Evolutionary conservation across 1,140 invertebrate genomes (phyloP), one percentile per base, ranked within the genome.

Genomic region (Tetragnatha versicolor): DNA sequence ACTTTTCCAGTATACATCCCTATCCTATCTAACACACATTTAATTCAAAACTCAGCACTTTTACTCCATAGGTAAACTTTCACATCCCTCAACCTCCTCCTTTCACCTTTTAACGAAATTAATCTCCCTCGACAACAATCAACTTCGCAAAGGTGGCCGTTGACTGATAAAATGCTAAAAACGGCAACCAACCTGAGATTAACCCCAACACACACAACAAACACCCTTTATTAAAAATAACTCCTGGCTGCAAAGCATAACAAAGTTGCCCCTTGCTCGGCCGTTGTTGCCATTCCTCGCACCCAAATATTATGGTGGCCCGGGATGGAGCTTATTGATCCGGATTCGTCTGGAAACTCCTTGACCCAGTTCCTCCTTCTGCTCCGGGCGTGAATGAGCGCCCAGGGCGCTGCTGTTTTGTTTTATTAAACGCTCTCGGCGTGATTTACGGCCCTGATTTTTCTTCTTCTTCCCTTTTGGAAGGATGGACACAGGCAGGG

Each of bases 291-390:
- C 33, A 63, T 39, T 39, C 60, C 37, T 33, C 37, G 25, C 29
- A 14, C 7, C 17, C 35, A 55, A 25, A 22, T 22, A 68, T 39
- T 47, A 49, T 47, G 65, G 45, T 3, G 4, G 39, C 12, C 2
- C 25, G 39, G 45, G 61, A 20, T 33, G 22, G 53, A 29, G 22
- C n/a, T 37, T 73, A 73, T 73, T 73, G 69, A 73, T 73, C 69
- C 69, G 33, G 53, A 60, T 73, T 73, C 69, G 69, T 73, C 69
- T 73, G 69, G 53, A 73, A 73, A 73, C 69, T 73, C 69, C 69
- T 73, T 73, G 69, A 73, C 69, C 69, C 27, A 73, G 35, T 73
- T 73, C 39, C 55, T 9, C n/a, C 9, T 42, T 7, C 12, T 31
- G 42, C 12, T 10, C 65, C 42, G 37, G 17, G 65, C 31, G n/a